Evolutionary conservation across 2,113 vertebrate species (phyloP).

Genomic region (Prietella phreatophila): DNA sequence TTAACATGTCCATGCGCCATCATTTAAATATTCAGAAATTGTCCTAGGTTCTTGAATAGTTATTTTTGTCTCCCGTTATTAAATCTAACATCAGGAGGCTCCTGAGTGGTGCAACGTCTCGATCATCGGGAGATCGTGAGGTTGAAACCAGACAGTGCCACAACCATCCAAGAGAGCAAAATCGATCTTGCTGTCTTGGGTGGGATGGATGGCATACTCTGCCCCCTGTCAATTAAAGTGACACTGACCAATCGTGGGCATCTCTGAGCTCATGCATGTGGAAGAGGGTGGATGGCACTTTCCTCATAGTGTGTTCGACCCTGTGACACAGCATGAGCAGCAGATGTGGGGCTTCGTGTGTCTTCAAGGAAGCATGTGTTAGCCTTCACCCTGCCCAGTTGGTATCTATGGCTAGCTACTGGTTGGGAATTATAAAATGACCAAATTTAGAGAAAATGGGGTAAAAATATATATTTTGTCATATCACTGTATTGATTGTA

Average conservation of each 20-base stretch:
- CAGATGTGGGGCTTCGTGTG: not conserved
- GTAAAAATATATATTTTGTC: not conserved
- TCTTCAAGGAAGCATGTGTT: not conserved
- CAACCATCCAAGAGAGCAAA: not conserved
- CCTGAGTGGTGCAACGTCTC: not conserved
- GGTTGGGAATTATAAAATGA: not conserved
- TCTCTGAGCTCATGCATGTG: not conserved
- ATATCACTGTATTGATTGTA: not conserved
- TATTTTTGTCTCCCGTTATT: not conserved
- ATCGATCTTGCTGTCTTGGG: not conserved
- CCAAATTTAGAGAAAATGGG: not conserved
- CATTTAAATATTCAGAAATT: not conserved
- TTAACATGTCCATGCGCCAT: conserved; percentile 3
- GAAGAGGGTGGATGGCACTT: not conserved
- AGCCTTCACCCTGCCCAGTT: not conserved
- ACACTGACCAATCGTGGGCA: not conserved
- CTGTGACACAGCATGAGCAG: not conserved
- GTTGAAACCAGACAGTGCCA: not conserved
- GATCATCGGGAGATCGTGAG: not conserved
- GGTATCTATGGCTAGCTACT: not conserved
- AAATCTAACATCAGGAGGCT: not conserved
- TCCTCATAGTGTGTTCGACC: not conserved
- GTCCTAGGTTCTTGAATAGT: not conserved
- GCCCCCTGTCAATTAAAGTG: not conserved
- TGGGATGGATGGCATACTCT: not conserved